Evolutionary conservation across 2,113 vertebrate species (phyloP), one percentile per base, ranked within the genome.

Genomic region (Gymnogyps californianus): DNA sequence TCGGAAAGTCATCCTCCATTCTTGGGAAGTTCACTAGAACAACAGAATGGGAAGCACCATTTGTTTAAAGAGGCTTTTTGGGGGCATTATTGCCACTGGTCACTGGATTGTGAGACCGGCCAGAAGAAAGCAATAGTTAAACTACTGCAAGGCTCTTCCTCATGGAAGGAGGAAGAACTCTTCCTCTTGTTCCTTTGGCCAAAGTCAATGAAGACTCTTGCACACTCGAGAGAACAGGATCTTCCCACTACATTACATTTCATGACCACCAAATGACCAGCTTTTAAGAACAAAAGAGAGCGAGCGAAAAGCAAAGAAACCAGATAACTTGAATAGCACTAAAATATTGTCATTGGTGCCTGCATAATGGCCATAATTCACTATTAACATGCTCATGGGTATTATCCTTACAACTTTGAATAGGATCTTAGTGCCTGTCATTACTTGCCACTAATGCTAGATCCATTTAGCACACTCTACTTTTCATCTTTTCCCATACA

Each of bases 21-120:
- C 92, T 91, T 76, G 98, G 98, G 72, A 98, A 97, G 88, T 98
- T 97, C 95, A 98, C 98, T 98, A 34, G 49, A 97, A 98, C 38
- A 87, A 97, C 94, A 98, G 96, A 96, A 95, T 91, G 75, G 71
- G 61, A 97, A 94, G 82, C 36, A 67, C 28, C 28, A 4, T 83
- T 74, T 85, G 84, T 93, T 84, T 89, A 95, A 94, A 83, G 89
- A 90, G 66, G 22, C 14, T 16, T 89, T 38, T 54, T 2, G 7
- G 32, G 19, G 21, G 13, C 82, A 61, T 36, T 54, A 77, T 34
- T 81, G 79, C 90, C 42, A 58, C 46, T 13, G 15, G 24, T 87
- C n/a, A 54, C 25, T 61, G 76, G 80, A 70, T 54, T 62, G 32
- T 4, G 17, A 57, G 83, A 71, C 55, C 1, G 6, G 20, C 5